A percentile compares a stretch with the other conserved stretches of the same genome.
phyloP scores from a whole-genome alignment of 1,140 invertebrate species.

The Eubasilissa regina region DNA sequence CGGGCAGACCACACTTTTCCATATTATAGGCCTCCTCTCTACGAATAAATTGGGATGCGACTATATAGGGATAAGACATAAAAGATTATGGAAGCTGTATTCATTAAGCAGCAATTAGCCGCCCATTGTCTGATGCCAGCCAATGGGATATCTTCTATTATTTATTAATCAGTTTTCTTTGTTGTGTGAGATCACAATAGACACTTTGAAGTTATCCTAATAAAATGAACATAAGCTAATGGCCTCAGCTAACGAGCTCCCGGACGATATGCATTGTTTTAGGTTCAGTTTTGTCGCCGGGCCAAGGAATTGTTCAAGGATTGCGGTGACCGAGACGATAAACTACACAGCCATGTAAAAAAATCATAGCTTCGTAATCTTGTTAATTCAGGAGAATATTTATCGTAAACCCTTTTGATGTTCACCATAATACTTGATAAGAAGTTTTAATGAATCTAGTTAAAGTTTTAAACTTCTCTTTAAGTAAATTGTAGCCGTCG shows the following conservation, averaged over 20 bases:
- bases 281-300: slow-evolving; percentile 19
- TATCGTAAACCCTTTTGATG: background rate
- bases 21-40: no score
- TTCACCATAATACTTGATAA: background rate
- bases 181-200: slow-evolving; percentile 25
- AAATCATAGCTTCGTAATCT: background rate
- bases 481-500: background rate
- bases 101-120: slow-evolving; percentile 32
- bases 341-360: background rate
- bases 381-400: no score
- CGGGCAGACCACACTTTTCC: no score
- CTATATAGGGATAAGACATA: no score
- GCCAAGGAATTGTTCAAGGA: slow-evolving; percentile 19
- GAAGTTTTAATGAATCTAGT: background rate
- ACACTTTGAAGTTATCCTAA: slow-evolving; percentile 42
- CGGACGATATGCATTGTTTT: slow-evolving; percentile 38
- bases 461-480: slow-evolving; percentile 4
- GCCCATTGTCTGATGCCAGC: background rate
- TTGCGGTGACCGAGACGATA: background rate
- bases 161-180: slow-evolving; percentile 34
- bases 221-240: slow-evolving; percentile 44
- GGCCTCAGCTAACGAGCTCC: slow-evolving; percentile 36
- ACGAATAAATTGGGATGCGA: no score
- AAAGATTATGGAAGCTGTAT: background rate
- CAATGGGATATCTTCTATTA: background rate